Evolutionary conservation across 1,140 invertebrate species (phyloP).

Genomic region (Bombus huntii): DNA sequence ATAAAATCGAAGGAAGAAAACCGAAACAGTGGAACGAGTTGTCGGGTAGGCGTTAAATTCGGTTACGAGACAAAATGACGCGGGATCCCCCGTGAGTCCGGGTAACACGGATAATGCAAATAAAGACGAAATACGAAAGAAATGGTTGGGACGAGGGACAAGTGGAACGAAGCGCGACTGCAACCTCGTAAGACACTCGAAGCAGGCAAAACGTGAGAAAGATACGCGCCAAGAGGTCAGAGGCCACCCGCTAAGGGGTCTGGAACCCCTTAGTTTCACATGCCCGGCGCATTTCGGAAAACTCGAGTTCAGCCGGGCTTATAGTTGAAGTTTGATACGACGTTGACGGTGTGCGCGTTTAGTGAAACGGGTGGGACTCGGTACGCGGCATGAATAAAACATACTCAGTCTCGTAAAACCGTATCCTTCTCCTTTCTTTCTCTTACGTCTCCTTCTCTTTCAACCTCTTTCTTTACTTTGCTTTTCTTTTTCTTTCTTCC

Average conservation of each 20-base stretch:
- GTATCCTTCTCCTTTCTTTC: not conserved
- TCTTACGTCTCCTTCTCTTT: not conserved
- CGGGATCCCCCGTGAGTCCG: too few species aligned
- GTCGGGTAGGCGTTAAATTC: not conserved
- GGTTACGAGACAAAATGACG: not conserved
- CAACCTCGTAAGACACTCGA: constrained; percentile 38
- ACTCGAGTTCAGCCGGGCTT: constrained; percentile 67
- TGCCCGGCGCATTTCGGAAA: constrained; percentile 69
- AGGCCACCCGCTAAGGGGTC: constrained; percentile 25
- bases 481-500: not conserved
- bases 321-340: constrained; percentile 72
- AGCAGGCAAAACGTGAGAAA: constrained; percentile 61
- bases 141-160: not conserved
- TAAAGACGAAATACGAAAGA: constrained; percentile 7
- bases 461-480: not conserved
- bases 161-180: constrained; percentile 5
- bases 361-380: constrained; percentile 66
- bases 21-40: too few species aligned
- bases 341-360: constrained; percentile 69
- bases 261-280: constrained; percentile 65
- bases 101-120: constrained; percentile 18
- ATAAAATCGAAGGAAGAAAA: not conserved
- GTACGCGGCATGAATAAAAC: constrained; percentile 69
- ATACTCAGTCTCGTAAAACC: constrained; percentile 66
- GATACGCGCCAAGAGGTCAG: constrained; percentile 64